Percentiles rank a stretch among this genome's conserved stretches.
phyloP scores from a whole-genome alignment of 2,797 vertebrate species.

The Pterois miles region DNA sequence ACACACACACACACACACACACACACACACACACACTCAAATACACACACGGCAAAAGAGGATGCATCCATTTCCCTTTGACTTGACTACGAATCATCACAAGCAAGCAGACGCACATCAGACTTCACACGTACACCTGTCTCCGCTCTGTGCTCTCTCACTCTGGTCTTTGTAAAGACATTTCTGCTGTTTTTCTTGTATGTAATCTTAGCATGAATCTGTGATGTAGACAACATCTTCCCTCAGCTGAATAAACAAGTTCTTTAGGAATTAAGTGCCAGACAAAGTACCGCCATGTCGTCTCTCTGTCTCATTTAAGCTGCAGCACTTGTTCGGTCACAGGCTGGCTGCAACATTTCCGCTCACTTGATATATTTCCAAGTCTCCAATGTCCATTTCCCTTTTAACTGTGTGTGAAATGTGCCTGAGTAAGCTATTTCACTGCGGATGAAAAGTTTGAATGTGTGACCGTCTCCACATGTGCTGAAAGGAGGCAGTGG shows the following conservation, averaged over 20 bases:
- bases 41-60: conserved; percentile 65
- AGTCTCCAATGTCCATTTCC: conserved; percentile 40
- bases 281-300: background rate
- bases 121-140: background rate
- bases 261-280: conserved; percentile 34
- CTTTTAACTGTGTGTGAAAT: conserved; percentile 2
- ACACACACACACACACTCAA: conserved; percentile 70
- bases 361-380: conserved; percentile 6
- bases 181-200: conserved; percentile 12
- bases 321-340: conserved; percentile 20
- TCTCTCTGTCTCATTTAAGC: conserved; percentile 12
- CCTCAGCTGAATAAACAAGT: conserved; percentile 55
- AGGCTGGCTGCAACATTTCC: conserved; percentile 42
- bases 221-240: conserved; percentile 28
- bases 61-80: conserved; percentile 57
- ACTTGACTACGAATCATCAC: conserved; percentile 68
- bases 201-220: conserved; percentile 27
- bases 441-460: background rate
- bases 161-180: background rate
- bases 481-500: background rate
- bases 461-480: background rate
- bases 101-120: background rate
- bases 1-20: conserved; percentile 67
- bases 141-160: background rate
- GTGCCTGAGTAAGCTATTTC: background rate